Conservation (phyloP, 2,113 vertebrate species). For the Aepyceros melampus region DNA sequence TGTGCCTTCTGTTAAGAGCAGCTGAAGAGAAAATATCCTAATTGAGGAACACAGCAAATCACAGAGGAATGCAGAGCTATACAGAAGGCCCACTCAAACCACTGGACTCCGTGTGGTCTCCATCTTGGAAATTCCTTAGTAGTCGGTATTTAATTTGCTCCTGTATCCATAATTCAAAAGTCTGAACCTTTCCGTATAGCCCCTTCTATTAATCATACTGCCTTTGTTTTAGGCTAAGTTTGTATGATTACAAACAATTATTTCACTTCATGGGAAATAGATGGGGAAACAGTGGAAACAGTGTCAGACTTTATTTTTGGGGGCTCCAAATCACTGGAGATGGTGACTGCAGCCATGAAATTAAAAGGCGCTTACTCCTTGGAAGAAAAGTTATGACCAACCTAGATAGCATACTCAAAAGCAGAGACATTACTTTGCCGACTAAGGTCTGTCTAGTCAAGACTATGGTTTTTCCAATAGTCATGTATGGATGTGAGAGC, state of each 20-base stretch:
- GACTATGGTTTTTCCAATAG: too few relatives aligned
- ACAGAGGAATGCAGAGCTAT: neutral
- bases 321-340: too few relatives aligned
- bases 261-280: too few relatives aligned
- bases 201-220: neutral
- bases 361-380: too few relatives aligned
- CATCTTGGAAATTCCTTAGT: neutral
- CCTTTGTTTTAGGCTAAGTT: neutral
- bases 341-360: too few relatives aligned
- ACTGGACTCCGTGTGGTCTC: neutral
- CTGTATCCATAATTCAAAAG: neutral
- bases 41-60: neutral
- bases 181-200: neutral
- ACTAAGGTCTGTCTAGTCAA: too few relatives aligned
- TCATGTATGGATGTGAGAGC: too few relatives aligned
- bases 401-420: too few relatives aligned
- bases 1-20: neutral
- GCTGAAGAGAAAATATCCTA: neutral
- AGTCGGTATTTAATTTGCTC: neutral
- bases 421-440: too few relatives aligned
- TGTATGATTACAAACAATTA: neutral
- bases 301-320: too few relatives aligned
- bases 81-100: neutral
- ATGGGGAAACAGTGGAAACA: too few relatives aligned
- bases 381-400: too few relatives aligned